Percentiles rank a stretch among this genome's conserved stretches.
Conservation (phyloP, 1,140 invertebrate genomes). For the Hyphantria cunea region DNA sequence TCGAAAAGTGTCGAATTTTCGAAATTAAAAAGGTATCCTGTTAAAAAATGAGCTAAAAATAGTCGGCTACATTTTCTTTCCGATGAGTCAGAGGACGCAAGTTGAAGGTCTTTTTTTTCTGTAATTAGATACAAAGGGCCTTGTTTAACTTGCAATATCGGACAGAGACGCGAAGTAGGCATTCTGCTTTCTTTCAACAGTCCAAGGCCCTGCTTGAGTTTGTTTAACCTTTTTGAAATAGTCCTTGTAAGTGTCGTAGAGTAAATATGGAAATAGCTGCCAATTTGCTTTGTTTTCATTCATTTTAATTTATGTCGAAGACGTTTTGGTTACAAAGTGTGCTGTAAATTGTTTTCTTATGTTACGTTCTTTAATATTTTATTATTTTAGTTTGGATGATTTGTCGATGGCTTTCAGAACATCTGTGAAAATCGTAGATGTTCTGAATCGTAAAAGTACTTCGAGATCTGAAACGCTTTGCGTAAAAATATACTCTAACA, state of each 20-base stretch:
- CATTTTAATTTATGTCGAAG: not conserved
- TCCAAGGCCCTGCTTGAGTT: constrained; percentile 21
- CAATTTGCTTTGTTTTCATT: not conserved
- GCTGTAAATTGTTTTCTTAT: too few relatives aligned
- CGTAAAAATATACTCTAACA: too few relatives aligned
- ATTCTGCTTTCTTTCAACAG: not conserved
- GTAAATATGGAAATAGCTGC: not conserved
- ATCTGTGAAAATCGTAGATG: too few relatives aligned
- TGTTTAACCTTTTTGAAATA: constrained; percentile 6
- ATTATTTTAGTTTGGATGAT: too few relatives aligned
- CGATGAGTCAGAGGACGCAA: constrained; percentile 8
- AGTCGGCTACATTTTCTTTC: too few relatives aligned
- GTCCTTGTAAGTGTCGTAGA: not conserved
- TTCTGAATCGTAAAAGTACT: too few relatives aligned
- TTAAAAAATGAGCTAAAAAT: too few relatives aligned
- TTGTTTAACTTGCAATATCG: constrained; percentile 34
- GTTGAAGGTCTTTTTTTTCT: constrained; percentile 23
- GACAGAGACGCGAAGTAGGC: constrained; percentile 11
- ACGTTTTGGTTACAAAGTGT: not conserved
- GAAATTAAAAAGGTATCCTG: too few relatives aligned
- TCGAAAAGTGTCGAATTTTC: too few relatives aligned
- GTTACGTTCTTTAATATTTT: too few relatives aligned
- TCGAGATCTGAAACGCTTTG: too few relatives aligned
- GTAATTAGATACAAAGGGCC: constrained; percentile 52
- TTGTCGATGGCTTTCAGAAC: too few relatives aligned